A percentile compares a stretch with the other conserved stretches of the same genome.
Evolutionary conservation across 2,888 invertebrate species (phyloP).

Genomic region (Ephialtes manifestator): DNA sequence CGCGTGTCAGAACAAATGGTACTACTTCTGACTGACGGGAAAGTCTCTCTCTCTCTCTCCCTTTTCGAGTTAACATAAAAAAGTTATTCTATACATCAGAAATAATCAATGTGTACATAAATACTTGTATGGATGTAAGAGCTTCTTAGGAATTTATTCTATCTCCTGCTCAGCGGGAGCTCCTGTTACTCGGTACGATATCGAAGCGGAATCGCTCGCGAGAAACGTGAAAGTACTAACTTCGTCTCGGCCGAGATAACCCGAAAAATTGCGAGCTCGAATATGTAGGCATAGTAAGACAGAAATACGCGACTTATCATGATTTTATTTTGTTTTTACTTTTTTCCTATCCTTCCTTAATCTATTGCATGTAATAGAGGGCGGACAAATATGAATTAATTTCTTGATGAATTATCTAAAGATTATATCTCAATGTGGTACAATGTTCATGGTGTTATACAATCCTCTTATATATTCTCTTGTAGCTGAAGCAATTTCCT

Average conservation of each 20-base stretch:
- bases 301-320: constrained; percentile 21
- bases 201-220: constrained; percentile 19
- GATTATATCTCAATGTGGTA: constrained; percentile 2
- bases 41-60: not conserved
- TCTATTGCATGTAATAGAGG: not conserved
- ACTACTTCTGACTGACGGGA: not conserved
- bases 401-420: constrained; percentile 16
- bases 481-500: not conserved
- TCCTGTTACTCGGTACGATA: not conserved
- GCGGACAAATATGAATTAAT: constrained; percentile 12
- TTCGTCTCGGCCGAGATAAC: constrained; percentile 27
- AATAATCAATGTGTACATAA: constrained; percentile 6
- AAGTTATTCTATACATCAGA: not conserved
- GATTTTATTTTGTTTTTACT: not conserved
- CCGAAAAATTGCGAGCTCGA: constrained; percentile 16
- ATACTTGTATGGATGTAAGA: constrained; percentile 2
- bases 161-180: constrained; percentile 22
- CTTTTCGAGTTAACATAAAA: not conserved
- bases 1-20: not conserved
- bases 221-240: constrained; percentile 37
- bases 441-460: constrained; percentile 20
- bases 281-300: not conserved
- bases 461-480: not conserved
- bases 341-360: not conserved
- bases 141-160: not conserved